Conservation (phyloP, 2,888 invertebrate genomes). For the Drosophila histrio region DNA sequence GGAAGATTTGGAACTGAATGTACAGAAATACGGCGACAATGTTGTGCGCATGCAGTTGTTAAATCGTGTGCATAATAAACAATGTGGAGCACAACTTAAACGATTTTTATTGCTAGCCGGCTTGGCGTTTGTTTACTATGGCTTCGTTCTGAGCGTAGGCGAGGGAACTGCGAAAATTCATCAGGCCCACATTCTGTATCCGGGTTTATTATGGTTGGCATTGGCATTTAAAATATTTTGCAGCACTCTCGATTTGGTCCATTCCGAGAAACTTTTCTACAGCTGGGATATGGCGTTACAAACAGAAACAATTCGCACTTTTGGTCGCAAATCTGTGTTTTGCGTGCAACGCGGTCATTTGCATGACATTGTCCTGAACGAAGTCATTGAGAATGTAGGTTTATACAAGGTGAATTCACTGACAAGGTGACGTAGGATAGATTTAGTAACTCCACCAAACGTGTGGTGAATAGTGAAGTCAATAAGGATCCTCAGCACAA, state of each 20-base stretch:
- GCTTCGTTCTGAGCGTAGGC: slow-evolving; percentile 7
- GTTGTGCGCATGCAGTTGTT: slow-evolving; percentile 69
- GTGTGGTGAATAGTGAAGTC: no score
- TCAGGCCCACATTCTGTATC: slow-evolving; percentile 47
- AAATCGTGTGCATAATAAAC: slow-evolving; percentile 58
- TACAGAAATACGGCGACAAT: slow-evolving; percentile 64
- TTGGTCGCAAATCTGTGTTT: slow-evolving; percentile 71
- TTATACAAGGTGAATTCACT: no score
- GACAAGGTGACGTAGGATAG: no score
- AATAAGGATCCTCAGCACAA: no score
- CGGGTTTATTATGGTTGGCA: slow-evolving; percentile 19
- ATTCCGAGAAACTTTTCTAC: slow-evolving; percentile 65
- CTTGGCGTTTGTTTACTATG: slow-evolving; percentile 43
- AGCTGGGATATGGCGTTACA: slow-evolving; percentile 83
- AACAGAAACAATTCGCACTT: slow-evolving; percentile 77
- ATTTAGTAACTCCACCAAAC: no score
- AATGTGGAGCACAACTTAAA: slow-evolving; percentile 49
- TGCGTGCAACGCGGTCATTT: slow-evolving; percentile 82
- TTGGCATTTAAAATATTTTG: slow-evolving; percentile 51
- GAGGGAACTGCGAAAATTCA: slow-evolving; percentile 2
- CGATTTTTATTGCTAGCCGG: slow-evolving; percentile 37
- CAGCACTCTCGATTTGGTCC: slow-evolving; percentile 65
- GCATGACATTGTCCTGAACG: slow-evolving; percentile 84
- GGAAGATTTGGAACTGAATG: slow-evolving; percentile 62
- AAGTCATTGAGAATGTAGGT: slow-evolving; percentile 84